Evolutionary conservation across 2,113 vertebrate species (phyloP), one percentile per base, ranked within the genome.

Genomic region (Fregata magnificens): DNA sequence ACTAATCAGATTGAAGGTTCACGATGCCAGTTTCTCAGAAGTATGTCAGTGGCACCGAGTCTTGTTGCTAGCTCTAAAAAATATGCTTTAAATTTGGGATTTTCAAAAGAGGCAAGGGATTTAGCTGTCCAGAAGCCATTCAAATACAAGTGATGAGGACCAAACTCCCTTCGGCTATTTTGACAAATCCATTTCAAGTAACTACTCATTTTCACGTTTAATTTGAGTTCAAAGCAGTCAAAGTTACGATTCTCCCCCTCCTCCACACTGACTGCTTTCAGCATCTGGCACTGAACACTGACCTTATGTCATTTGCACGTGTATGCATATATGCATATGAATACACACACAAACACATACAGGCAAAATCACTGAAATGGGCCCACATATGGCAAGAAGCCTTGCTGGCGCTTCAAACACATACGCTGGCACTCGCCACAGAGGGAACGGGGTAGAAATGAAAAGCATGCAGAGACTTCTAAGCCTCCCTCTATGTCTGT

Each of bases 141-240:
- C 83, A 92, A 69, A 95, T 42, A 72, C 0, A 0, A 86, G 61
- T 45, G 89, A 91, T 79, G 93, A 94, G 53, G 80, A 92, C 91
- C 94, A 94, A 94, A 89, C 47, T 76, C 91, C 95, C 92, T 91
- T 93, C 77, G 94, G 96, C 94, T 93, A 94, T 96, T 97, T 88
- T 93, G 93, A 96, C 86, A 97, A 97, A 95, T 91, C 94, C 94
- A 94, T 94, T 95, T 96, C 84, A 58, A 96, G 86, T 56, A 85
- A 93, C 73, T 76, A 94, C 93, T 82, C 88, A 80, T 95, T 96
- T 96, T 96, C 94, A 95, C 65, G 5, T 95, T 94, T 93, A 93
- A 96, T 96, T 97, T 97, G 89, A 95, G 95, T 97, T 96, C 97
- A 97, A 96, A 97, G 89, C 73, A 97, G 81, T 70, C 81, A 53